Base-by-base conservation (phyloP, 2,888 invertebrate species). In the Nephrotoma guestfalica region DNA sequence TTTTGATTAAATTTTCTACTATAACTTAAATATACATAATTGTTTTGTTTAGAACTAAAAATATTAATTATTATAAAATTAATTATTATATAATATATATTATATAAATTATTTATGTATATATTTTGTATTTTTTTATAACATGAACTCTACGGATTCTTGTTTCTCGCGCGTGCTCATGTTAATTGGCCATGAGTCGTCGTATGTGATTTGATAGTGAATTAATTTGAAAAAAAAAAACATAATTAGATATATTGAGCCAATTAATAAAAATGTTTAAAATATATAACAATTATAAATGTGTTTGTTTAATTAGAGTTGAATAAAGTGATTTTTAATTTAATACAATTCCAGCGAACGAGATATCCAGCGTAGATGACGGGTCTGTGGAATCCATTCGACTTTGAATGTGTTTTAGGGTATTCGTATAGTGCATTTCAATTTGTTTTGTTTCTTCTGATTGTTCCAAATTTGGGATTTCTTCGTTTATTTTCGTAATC, bases 391-490 rank as follows among this genome's bases (percentile, higher is more conserved):
- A 90, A 87, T 91, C 91, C 89, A 91, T 90, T 89, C 95, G 92
- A 89, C 95, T 94, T 90, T 94, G 94, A 88, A 97, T 93, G 90
- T 97, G 97, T 88, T 96, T 95, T 89, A 97, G 91, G 0, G 97
- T 97, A 90, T 97, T 97, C 89, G 96, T 96, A 91, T 99, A 97
- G 91, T 99, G 99, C 90, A 97, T 97, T 88, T 96, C 96, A 88
- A 99, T 98, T 92, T 98, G 98, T 89, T 99, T 98, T 43, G 98
- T 97, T 91, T 99, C 99, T 89, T 98, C 98, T 18, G 96, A 97
- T 86, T 96, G 95, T 90, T 99, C 99, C 88, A 99, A 92, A 91
- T 97, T 98, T 0, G 98, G 97, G 43, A 99, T 92, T 90, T 98
- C 98, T 89, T 98, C 98, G 88, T 96, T 95, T 86, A 99, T 97